Evolutionary conservation across 2,113 vertebrate species (phyloP), one percentile per base, ranked within the genome.

Genomic region (Ageneiosus marmoratus): DNA sequence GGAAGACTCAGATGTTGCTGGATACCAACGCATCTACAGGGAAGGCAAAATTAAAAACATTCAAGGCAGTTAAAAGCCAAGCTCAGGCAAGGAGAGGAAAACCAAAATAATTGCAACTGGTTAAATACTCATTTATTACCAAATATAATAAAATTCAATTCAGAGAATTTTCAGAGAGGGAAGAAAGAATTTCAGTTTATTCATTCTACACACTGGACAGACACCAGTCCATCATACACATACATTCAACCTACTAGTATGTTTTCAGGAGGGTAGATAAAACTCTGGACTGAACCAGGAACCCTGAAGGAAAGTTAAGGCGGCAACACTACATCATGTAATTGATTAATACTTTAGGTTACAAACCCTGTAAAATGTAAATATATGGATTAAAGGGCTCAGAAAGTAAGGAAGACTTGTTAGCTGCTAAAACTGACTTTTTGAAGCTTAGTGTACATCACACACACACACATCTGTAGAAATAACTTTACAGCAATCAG

Each of bases 21-120:
- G 97, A 88, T 97, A 99, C 97, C 97, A 99, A 92, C 97, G 97
- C 95, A 98, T 98, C 97, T 99, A 92, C 87, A 88, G 90, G 82
- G 89, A 87, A 88, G 84, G 44, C 11, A 89, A 87, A 89, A 70
- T n/a, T n/a, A 32, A n/a, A 48, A 18, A 48, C 10, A 32, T 20
- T 67, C 22, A 70, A 46, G 12, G 5, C 37, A 41, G 37, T 41
- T 41, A 41, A 41, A 41, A 2, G 37, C n/a, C n/a, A n/a, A n/a
- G n/a, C n/a, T n/a, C n/a, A n/a, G n/a, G n/a, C n/a, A n/a, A n/a
- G n/a, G n/a, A n/a, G 20, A 65, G 15, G 5, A 65, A 69, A 41
- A 11, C 7, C 20, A 3, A 22, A 41, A n/a, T 22, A 41, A 0
- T 37, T 37, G 1, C 34, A 37, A 27, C 4, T 13, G 27, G 3